Evolutionary conservation across 2,888 invertebrate genomes (phyloP).

Genomic region (Myathropa florea): DNA sequence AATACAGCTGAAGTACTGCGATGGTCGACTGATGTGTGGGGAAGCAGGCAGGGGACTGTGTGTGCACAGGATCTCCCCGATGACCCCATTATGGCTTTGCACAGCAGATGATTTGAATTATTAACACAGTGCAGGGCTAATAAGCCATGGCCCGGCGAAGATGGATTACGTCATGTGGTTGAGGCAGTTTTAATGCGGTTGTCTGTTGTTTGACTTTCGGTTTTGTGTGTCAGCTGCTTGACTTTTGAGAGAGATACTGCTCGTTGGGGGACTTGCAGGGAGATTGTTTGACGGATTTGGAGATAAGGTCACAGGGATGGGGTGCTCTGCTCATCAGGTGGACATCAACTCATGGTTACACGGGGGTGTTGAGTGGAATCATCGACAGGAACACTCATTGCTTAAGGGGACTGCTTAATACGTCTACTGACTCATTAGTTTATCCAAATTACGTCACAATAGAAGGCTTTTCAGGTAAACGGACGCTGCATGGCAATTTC

Average conservation of each 20-base stretch:
- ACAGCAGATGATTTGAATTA: constrained; percentile 46
- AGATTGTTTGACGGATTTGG: neutral
- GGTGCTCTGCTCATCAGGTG: too few species aligned
- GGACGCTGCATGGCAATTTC: too few species aligned
- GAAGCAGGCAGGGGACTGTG: neutral
- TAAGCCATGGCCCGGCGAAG: constrained; percentile 5
- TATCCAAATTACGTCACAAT: too few species aligned
- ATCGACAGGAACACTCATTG: too few species aligned
- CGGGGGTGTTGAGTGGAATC: too few species aligned
- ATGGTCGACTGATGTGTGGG: constrained; percentile 5
- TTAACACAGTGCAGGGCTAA: constrained; percentile 55
- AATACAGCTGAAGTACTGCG: constrained; percentile 32
- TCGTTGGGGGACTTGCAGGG: neutral
- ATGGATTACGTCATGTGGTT: neutral
- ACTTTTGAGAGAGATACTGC: neutral
- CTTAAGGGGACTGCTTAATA: too few species aligned
- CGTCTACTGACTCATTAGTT: too few species aligned
- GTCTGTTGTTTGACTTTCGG: neutral
- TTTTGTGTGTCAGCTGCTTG: neutral
- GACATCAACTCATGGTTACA: too few species aligned
- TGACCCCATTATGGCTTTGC: constrained; percentile 54
- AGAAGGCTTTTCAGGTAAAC: too few species aligned
- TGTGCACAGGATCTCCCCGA: constrained; percentile 36
- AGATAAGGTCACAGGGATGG: neutral
- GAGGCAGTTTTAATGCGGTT: neutral